A percentile compares a stretch with the other conserved stretches of the same genome.
phyloP scores from a whole-genome alignment of 2,113 vertebrate genomes.

The Hippocampus barbouri region DNA sequence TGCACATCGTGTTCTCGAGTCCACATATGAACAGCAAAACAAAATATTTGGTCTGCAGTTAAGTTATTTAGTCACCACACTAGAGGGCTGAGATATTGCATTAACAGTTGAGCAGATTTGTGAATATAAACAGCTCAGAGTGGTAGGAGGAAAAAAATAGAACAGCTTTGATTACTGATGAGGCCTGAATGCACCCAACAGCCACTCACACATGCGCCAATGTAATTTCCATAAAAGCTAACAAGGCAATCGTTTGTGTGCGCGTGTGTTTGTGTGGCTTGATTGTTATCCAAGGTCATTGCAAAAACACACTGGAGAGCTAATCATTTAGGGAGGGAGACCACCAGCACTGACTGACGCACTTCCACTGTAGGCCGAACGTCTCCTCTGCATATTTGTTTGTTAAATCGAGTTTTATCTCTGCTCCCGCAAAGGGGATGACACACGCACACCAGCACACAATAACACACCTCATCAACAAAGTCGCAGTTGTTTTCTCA shows the following conservation, averaged over 20 bases:
- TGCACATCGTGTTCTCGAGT: neutral
- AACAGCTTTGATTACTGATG: slow-evolving; percentile 12
- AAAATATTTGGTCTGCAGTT: neutral
- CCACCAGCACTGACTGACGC: neutral
- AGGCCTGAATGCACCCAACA: neutral
- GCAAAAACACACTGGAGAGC: slow-evolving; percentile 25
- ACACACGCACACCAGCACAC: neutral
- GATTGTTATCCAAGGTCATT: slow-evolving; percentile 46
- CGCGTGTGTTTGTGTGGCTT: neutral
- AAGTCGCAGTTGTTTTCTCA: neutral
- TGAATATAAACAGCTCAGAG: slow-evolving; percentile 2
- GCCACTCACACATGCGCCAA: slow-evolving; percentile 13
- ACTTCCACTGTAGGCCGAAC: slow-evolving; percentile 3
- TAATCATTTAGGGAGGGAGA: slow-evolving; percentile 14
- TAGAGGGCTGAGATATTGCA: too few relatives aligned
- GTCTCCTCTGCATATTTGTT: slow-evolving; percentile 10
- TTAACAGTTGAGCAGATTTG: slow-evolving; percentile 3
- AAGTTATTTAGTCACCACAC: neutral
- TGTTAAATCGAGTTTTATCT: slow-evolving; percentile 13
- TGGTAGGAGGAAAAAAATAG: neutral
- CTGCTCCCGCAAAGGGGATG: slow-evolving; percentile 2
- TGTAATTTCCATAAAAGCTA: slow-evolving; percentile 18
- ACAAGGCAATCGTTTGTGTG: slow-evolving; percentile 7
- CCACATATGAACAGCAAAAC: neutral
- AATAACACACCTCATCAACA: neutral